Conservation (phyloP, 2,113 vertebrate species). For the Canis aureus region DNA sequence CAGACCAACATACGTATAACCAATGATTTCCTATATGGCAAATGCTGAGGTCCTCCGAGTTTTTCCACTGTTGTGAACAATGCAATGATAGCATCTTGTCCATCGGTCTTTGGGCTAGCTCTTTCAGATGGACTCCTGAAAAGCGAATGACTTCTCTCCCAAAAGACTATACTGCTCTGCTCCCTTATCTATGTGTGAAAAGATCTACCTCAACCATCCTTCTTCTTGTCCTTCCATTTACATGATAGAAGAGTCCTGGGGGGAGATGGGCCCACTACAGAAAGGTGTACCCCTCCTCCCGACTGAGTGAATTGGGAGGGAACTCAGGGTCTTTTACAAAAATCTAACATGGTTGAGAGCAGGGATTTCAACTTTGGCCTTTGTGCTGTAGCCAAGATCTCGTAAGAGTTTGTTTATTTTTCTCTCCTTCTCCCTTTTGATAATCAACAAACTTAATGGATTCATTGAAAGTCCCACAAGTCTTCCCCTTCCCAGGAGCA, state of each 20-base stretch:
- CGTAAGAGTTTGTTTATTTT: conserved; percentile 73
- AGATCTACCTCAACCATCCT: background rate
- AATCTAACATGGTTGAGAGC: background rate
- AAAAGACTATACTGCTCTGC: background rate
- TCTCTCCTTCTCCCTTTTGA: conserved; percentile 70
- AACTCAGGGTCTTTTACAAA: conserved; percentile 36
- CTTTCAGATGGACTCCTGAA: background rate
- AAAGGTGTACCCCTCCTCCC: background rate
- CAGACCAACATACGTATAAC: background rate
- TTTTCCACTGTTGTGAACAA: background rate
- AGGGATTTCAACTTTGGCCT: conserved; percentile 57
- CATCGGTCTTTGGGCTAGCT: conserved; percentile 1
- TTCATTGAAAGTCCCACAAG: conserved; percentile 69
- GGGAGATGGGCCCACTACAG: background rate
- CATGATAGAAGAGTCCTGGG: background rate
- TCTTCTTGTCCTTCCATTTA: background rate
- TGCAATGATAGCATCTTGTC: background rate
- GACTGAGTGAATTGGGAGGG: background rate
- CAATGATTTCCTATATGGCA: background rate
- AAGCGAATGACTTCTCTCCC: background rate
- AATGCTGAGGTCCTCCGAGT: background rate
- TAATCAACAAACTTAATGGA: conserved; percentile 70
- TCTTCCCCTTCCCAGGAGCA: conserved; percentile 67
- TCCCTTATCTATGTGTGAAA: background rate
- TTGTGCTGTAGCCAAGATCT: conserved; percentile 54